Conservation (phyloP, 2,113 vertebrate genomes). For the Trogon surrucura region DNA sequence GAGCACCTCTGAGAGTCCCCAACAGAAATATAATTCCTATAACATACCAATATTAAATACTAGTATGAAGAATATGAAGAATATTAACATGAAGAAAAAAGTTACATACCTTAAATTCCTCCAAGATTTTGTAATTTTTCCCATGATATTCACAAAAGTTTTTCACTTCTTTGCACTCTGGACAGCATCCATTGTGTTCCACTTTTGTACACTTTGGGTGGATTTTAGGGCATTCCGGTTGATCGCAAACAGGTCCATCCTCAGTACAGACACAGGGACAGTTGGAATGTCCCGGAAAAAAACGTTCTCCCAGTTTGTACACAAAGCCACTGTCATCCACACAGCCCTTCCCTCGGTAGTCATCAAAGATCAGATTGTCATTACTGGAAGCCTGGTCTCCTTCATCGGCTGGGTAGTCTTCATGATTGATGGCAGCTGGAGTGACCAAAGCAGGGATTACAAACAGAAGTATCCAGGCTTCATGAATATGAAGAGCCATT, state of each 20-base stretch:
- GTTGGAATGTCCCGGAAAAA: slow-evolving; percentile 98
- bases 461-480: slow-evolving; percentile 87
- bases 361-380: slow-evolving; percentile 95
- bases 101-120: slow-evolving; percentile 97
- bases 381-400: slow-evolving; percentile 89
- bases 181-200: slow-evolving; percentile 98
- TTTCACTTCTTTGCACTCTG: slow-evolving; percentile 98
- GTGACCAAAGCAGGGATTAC: slow-evolving; percentile 82
- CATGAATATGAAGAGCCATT: slow-evolving; percentile 90
- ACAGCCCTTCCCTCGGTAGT: slow-evolving; percentile 98
- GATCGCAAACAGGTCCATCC: slow-evolving; percentile 98
- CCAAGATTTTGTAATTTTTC: slow-evolving; percentile 97
- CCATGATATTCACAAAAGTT: slow-evolving; percentile 99
- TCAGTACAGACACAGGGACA: slow-evolving; percentile 98
- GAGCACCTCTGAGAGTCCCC: neutral
- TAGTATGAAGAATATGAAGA: neutral
- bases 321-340: slow-evolving; percentile 99
- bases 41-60: neutral
- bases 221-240: slow-evolving; percentile 97
- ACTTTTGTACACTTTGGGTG: slow-evolving; percentile 99
- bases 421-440: slow-evolving; percentile 87
- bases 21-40: neutral
- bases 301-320: slow-evolving; percentile 96
- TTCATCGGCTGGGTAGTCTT: slow-evolving; percentile 94
- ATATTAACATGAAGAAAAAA: no score